A percentile compares a stretch with the other conserved stretches of the same genome.
phyloP scores from a whole-genome alignment of 2,797 vertebrate species.

The Hydrophis major region DNA sequence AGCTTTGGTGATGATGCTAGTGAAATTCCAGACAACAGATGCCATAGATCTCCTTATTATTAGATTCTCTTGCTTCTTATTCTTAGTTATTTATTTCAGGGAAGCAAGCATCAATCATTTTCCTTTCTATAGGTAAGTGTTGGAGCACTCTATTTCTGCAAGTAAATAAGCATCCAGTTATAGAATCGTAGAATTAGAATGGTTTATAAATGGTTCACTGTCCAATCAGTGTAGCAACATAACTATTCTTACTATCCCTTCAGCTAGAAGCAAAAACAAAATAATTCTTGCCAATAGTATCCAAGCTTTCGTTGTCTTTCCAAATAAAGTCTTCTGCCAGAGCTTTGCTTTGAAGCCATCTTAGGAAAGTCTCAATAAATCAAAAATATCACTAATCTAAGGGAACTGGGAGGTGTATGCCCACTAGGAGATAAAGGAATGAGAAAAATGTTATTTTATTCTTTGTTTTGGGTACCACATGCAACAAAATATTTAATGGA shows the following conservation, averaged over 20 bases:
- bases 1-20: neutral
- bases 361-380: neutral
- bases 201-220: neutral
- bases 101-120: neutral
- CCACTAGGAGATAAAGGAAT: neutral
- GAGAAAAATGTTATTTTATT: neutral
- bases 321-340: neutral
- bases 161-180: neutral
- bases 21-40: neutral
- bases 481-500: neutral
- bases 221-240: neutral
- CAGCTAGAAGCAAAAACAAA: neutral
- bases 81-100: neutral
- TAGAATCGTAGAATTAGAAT: neutral
- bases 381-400: neutral
- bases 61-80: neutral
- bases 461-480: neutral
- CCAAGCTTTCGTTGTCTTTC: neutral
- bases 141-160: neutral
- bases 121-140: neutral
- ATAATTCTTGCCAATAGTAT: neutral
- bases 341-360: neutral
- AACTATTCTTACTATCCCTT: neutral
- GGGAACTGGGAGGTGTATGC: neutral
- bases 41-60: neutral